Base-by-base conservation (phyloP, 2,888 invertebrate species). In the Apodemia hepburni region DNA sequence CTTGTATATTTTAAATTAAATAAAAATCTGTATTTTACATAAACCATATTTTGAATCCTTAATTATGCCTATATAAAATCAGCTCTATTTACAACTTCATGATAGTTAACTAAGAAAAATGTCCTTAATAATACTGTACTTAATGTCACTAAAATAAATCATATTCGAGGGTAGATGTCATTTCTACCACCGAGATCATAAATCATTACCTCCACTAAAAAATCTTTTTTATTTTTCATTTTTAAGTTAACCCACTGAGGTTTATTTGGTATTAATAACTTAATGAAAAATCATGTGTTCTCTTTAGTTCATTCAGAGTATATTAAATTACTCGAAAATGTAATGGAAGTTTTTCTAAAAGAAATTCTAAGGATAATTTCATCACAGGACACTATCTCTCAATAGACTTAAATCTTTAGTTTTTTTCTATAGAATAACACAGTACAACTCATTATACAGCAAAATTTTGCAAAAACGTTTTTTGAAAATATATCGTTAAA, bases 111-210 rank as follows among this genome's bases (percentile, higher is more conserved):
- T 51, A 17, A 51, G 11, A 51, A 22, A 51, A 51, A 42, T 15
- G 17, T 22, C 22, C 51, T 22, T 51, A 51, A 51, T 51, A 51
- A 51, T 51, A 51, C 51, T 51, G 51, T 51, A 51, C 51, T 51
- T 51, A 51, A 22, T 51, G 17, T 18, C 51, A 15, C n/a, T 51
- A 42, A 42, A 42, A 49, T 3, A 18, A 51, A 51, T 51, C 51
- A 22, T 51, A 51, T 51, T 51, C 11, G 18, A 12, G 51, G 51
- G 51, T 22, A 51, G 18, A 51, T 15, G 5, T 38, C 38, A 38
- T 38, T 22, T 51, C 51, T 51, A 2, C 51, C 51, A 12, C 22
- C 3, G 42, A 42, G 42, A 42, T 42, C 15, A 42, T 42, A 42
- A 42, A 15, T 6, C 42, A 42, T n/a, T n/a, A 42, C 42, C 42